phyloP scores from a whole-genome alignment of 2,113 vertebrate species.

The Chascanopsetta lugubris region DNA sequence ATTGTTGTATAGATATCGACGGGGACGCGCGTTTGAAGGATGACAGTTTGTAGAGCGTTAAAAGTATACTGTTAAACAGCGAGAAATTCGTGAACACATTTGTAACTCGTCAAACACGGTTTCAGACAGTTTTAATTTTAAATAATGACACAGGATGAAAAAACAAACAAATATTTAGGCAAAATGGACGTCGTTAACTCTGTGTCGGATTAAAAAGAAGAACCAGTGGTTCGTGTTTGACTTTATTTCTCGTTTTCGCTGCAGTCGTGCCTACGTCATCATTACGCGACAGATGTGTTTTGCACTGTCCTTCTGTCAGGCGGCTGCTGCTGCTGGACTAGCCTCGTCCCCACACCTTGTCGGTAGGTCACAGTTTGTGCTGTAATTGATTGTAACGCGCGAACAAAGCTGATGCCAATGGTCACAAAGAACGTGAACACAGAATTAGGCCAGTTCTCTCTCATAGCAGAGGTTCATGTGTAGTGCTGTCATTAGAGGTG shows the following conservation, averaged over 20 bases:
- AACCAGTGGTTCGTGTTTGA: not conserved
- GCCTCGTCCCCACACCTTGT: not conserved
- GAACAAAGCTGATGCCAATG: fast-evolving
- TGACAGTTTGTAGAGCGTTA: not conserved
- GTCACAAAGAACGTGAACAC: not conserved
- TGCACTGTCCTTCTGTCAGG: too few relatives aligned
- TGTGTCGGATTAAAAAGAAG: not conserved
- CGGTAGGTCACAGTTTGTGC: conserved; percentile 39
- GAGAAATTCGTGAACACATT: not conserved
- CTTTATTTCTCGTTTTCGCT: conserved; percentile 9
- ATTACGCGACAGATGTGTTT: conserved; percentile 44
- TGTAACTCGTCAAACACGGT: not conserved
- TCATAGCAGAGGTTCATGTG: not conserved
- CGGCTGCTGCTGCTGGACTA: not conserved
- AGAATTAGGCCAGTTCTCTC: not conserved
- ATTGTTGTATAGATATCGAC: not conserved
- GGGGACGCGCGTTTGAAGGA: not conserved
- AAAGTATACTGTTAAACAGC: not conserved
- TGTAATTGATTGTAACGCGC: not conserved
- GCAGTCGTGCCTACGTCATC: conserved; percentile 49
- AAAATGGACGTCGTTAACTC: not conserved
- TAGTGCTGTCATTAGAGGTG: not conserved
- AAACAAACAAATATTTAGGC: not conserved
- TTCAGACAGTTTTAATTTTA: too few relatives aligned
- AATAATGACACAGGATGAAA: too few relatives aligned